Base-by-base conservation (phyloP, 2,888 invertebrate species). In the Drosophila ochracea region DNA sequence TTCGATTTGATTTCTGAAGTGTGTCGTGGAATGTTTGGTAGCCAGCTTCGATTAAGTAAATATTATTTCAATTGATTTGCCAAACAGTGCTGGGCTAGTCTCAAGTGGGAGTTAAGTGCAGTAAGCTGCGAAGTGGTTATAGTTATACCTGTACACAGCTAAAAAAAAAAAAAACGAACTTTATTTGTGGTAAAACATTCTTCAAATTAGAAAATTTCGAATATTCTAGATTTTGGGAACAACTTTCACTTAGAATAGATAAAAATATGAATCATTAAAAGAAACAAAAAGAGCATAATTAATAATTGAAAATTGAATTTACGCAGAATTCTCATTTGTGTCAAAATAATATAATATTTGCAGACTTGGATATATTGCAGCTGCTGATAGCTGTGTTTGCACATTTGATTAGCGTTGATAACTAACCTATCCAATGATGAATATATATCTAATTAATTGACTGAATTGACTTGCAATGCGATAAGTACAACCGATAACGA, bases 1-100 rank as follows among this genome's bases (percentile, higher is more conserved):
- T 88, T 76, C 65, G 80, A 85, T 82, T 90, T 88, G 87, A 88
- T 88, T 90, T 90, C 79, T 88, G 81, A 80, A 88, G 87, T 88
- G 86, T 82, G 77, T 71, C 84, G 73, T 77, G 85, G 87, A 84
- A 87, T 84, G 79, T 84, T 84, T 87, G 87, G 84, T 85, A 84
- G 89, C 84, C 73, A 57, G 67, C 76, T 77, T 59, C 66, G 77
- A 74, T 64, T 82, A 87, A 82, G 61, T 70, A 67, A 86, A 89
- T 86, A 86, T 86, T 86, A 70, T 73, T 87, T 80, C 71, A 82
- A 87, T 87, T 86, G 85, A 86, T 86, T 86, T 86, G 83, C 83
- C 75, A 87, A 84, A 75, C 82, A 86, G 72, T 58, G 60, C 53
- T 57, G 37, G 37, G 37, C 65, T 30, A 47, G 64, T 66, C 77